Conservation (phyloP, 2,888 invertebrate genomes). For the Adelognathus sp. region DNA sequence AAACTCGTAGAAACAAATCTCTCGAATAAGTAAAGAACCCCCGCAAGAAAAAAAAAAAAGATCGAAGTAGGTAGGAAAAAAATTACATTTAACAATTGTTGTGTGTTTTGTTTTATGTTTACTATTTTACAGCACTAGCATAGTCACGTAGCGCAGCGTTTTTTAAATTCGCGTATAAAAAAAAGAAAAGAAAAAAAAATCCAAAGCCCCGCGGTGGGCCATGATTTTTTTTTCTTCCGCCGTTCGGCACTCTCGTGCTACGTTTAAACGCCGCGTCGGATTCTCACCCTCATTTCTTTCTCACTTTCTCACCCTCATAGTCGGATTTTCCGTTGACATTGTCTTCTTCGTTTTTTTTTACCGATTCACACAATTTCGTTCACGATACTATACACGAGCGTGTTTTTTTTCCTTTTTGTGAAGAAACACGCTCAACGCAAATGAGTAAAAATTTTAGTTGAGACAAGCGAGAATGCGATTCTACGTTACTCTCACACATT, state of each 20-base stretch:
- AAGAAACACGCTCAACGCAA: slow-evolving; percentile 1
- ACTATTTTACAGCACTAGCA: slow-evolving; percentile 78
- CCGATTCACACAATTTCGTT: slow-evolving; percentile 8
- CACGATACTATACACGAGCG: slow-evolving; percentile 19
- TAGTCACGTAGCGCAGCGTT: slow-evolving; percentile 71
- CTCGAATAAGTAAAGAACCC: slow-evolving; percentile 38
- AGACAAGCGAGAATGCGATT: background rate
- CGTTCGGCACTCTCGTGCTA: background rate
- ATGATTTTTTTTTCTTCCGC: slow-evolving; percentile 1
- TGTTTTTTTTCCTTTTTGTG: background rate
- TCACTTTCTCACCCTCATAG: slow-evolving; percentile 19
- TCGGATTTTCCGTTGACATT: slow-evolving; percentile 26
- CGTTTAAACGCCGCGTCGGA: slow-evolving; percentile 5
- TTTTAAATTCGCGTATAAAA: slow-evolving; percentile 38
- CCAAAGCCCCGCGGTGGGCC: slow-evolving; percentile 12
- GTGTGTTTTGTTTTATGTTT: slow-evolving; percentile 54
- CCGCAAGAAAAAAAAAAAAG: slow-evolving; percentile 51
- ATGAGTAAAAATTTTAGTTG: background rate
- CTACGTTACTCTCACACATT: background rate
- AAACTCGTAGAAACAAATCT: too few relatives aligned
- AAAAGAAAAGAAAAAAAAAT: slow-evolving; percentile 35
- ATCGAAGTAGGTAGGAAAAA: slow-evolving; percentile 62
- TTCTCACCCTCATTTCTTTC: slow-evolving; percentile 11
- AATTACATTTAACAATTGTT: slow-evolving; percentile 73
- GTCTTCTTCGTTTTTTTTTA: background rate